phyloP scores from a whole-genome alignment of 2,888 invertebrate species.

The Netelia inedita region DNA sequence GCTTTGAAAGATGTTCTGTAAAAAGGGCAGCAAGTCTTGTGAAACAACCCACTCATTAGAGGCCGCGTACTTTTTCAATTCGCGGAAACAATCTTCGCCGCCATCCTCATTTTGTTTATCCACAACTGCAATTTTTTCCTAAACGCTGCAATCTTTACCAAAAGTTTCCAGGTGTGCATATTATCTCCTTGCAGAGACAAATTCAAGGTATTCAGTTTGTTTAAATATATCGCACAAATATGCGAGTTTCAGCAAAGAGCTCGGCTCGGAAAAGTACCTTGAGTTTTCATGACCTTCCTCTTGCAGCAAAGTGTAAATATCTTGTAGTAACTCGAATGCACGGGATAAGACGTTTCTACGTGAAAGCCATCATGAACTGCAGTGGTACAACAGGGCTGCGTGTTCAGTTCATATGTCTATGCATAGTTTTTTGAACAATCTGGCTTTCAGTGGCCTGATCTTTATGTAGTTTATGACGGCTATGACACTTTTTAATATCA shows the following conservation, averaged over 20 bases:
- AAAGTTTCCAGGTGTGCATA: neutral
- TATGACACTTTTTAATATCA: too few species aligned
- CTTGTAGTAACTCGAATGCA: neutral
- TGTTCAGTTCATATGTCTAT: neutral
- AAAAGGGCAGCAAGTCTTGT: neutral
- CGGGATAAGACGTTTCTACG: neutral
- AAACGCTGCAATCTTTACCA: neutral
- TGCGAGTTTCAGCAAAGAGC: neutral
- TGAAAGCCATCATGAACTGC: neutral
- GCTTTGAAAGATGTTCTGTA: neutral
- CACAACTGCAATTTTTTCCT: neutral
- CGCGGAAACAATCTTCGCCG: neutral
- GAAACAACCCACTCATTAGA: neutral
- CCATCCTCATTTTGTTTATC: neutral
- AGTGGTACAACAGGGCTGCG: neutral
- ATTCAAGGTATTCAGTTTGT: neutral
- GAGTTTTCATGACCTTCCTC: neutral
- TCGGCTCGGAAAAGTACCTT: neutral
- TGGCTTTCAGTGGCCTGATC: neutral
- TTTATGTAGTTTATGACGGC: neutral
- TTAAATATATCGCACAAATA: neutral
- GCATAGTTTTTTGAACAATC: neutral
- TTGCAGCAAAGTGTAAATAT: neutral
- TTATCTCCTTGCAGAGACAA: neutral
- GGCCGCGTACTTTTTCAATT: neutral